Evolutionary conservation across 2,797 vertebrate species (phyloP), one percentile per base, ranked within the genome.

Genomic region (Epinephelus awoara): DNA sequence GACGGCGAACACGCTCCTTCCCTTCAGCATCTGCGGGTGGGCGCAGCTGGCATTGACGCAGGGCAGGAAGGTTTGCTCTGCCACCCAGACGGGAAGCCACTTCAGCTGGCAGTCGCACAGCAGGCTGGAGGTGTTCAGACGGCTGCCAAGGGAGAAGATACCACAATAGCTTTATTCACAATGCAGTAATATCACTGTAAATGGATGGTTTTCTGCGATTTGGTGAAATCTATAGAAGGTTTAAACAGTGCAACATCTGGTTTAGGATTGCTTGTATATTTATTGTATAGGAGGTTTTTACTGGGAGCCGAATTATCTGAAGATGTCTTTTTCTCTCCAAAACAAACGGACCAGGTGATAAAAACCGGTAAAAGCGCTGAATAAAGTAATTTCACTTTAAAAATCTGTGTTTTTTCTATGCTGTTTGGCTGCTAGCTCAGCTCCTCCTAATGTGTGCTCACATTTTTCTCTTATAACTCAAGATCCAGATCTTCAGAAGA

Each of bases 81-180:
- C 94, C 96, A 98, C 95, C 98, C 98, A 99, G 86, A 95, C 92
- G 1, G 98, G 97, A 72, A 99, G 94, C 98, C 98, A 99, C 94
- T 98, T 98, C 69, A 99, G 94, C 80, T 99, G 98, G 94, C 98
- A 99, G 94, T 99, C 98, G 23, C 98, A 99, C 90, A 99, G 93
- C 82, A 99, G 96, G 85, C 98, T 99, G 8, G 98, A 98, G 1
- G 98, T 98, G 91, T 99, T 99, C 87, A 99, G 95, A 67, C 95
- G 95, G 85, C 98, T 99, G 95, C 58, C 55, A 75, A 88, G 80
- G 62, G 55, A 56, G 52, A 56, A 72, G 66, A 87, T 18, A 72
- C 40, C 63, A 58, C 21, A 71, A 42, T 62, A 25, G 1, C 58
- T 67, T 67, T 2, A 77, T 56, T 69, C 58, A 51, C 59, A 6